phyloP scores from a whole-genome alignment of 2,888 invertebrate genomes.

The Rhagium mordax region DNA sequence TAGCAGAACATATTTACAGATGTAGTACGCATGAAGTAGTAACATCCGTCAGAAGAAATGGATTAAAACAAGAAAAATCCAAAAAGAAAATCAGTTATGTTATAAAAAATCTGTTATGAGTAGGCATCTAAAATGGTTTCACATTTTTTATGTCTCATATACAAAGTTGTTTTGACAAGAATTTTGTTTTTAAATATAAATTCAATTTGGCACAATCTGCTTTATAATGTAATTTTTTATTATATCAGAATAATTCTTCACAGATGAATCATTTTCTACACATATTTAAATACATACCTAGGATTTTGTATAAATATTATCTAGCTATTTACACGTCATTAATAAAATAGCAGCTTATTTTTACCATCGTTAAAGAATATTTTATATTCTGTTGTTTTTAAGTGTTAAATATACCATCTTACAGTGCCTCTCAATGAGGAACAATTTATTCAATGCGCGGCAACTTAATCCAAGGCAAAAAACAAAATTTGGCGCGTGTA shows the following conservation, averaged over 20 bases:
- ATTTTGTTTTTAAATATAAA: background rate
- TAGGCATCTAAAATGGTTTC: background rate
- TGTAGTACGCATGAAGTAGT: too few species aligned
- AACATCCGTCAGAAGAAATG: too few species aligned
- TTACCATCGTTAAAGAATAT: too few species aligned
- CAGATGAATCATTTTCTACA: background rate
- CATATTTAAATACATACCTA: background rate
- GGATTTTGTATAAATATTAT: background rate
- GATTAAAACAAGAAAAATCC: background rate
- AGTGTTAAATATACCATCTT: too few species aligned
- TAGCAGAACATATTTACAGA: too few species aligned
- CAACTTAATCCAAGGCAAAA: too few species aligned
- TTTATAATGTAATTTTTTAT: background rate
- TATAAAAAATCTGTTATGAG: background rate
- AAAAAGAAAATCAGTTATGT: background rate
- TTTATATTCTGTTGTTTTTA: too few species aligned
- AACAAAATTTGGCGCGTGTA: too few species aligned
- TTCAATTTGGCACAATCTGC: background rate
- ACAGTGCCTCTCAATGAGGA: too few species aligned
- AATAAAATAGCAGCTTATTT: too few species aligned
- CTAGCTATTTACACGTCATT: too few species aligned
- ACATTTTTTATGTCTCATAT: background rate
- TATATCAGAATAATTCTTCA: background rate
- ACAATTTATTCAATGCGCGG: too few species aligned
- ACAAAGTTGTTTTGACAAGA: background rate